Base-by-base conservation (phyloP, 2,797 vertebrate species). In the Phoebastria nigripes region DNA sequence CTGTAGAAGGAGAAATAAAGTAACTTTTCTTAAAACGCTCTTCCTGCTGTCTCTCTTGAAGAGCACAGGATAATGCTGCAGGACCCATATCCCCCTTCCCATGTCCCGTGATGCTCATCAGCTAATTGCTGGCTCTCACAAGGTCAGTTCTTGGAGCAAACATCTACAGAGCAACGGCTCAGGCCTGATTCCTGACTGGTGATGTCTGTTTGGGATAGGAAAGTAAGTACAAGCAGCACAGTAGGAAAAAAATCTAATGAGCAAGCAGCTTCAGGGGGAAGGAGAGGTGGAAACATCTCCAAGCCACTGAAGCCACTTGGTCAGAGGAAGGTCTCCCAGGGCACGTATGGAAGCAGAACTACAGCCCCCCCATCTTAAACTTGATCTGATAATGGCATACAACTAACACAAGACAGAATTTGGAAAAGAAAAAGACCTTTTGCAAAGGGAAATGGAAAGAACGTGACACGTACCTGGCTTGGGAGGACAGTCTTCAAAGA, bases 401-500 rank as follows among this genome's bases (percentile, higher is more conserved):
- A 51, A 47, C 22, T 31, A 44, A 52, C 5, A 1, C 2, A 8
- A 10, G 37, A 15, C 21, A 55, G 17, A 41, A 20, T 15, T 1
- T 2, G 14, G 67, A 14, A 42, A 52, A 69, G 21, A 26, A 26
- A 6, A 42, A 35, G 42, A 33, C 26, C 24, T 29, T 51, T 15
- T 21, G 52, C 56, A 11, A 83, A 28, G 69, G 46, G 69, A 24
- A 72, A 51, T 0, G 14, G 49, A 11, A 70, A 72, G 56, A 20
- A 33, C 0, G 2, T 11, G 71, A 51, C 61, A 88, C 87, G 3
- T 98, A 99, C 99, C 98, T 95, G 98, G 97, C 97, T 98, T 98
- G 21, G 97, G 94, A 90, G 96, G 98, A 83, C 99, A 99, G 66
- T 98, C 98, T 12, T 97, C 97, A 2, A 97, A 96, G 54, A 98